These are phyloP conservation scores for Nesidiocoris tenuis DNA, from an alignment of 2,888 invertebrate species.

Conservation along the genomic window DNA sequence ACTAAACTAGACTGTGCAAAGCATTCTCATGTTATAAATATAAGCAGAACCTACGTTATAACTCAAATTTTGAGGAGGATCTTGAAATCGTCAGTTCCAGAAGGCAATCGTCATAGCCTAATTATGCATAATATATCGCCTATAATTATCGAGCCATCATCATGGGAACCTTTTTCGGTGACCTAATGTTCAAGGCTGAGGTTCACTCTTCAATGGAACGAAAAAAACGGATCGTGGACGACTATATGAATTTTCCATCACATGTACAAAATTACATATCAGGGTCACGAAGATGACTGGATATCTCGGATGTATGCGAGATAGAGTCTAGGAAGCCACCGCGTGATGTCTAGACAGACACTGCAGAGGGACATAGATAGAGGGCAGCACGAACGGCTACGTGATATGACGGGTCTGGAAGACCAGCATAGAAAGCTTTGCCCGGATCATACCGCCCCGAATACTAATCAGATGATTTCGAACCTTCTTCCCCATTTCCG, in stretches of 20 bases:
- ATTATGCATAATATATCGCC: too few species aligned
- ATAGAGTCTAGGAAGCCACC: neutral
- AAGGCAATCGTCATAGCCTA: too few species aligned
- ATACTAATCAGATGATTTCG: conserved; percentile 25
- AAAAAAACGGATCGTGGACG: too few species aligned
- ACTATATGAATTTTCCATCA: neutral
- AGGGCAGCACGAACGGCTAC: neutral
- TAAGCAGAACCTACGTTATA: too few species aligned
- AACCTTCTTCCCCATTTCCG: neutral
- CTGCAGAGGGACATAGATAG: neutral
- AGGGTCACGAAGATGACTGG: neutral
- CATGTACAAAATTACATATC: neutral
- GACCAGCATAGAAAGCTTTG: neutral
- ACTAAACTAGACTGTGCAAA: too few species aligned
- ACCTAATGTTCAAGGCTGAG: too few species aligned
- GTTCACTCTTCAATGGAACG: too few species aligned
- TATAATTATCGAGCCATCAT: too few species aligned
- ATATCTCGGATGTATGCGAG: neutral
- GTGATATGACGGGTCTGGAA: neutral
- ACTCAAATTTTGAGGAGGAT: too few species aligned
- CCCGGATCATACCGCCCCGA: neutral
- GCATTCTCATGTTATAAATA: too few species aligned
- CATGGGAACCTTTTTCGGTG: too few species aligned
- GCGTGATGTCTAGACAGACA: neutral
- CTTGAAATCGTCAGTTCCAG: too few species aligned